phyloP scores from a whole-genome alignment of 2,113 vertebrate species.

The Seriola quinqueradiata region DNA sequence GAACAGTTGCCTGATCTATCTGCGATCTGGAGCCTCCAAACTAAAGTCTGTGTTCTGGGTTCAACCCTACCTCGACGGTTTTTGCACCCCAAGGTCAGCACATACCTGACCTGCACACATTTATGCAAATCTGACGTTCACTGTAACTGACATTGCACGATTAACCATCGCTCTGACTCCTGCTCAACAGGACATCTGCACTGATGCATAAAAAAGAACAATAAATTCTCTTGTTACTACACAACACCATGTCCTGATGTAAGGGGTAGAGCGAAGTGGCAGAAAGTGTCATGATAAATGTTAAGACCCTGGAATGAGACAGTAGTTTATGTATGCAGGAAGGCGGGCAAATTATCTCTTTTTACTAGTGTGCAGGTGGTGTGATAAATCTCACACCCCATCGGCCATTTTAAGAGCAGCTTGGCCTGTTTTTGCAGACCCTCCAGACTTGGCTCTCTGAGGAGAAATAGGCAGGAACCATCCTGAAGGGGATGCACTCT shows the following conservation, averaged over 20 bases:
- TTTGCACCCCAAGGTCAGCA: slow-evolving; percentile 1
- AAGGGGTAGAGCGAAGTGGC: slow-evolving; percentile 21
- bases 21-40: slow-evolving; percentile 11
- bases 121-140: slow-evolving; percentile 39
- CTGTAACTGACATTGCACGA: slow-evolving; percentile 27
- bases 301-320: slow-evolving; percentile 55
- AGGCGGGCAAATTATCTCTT: slow-evolving; percentile 71
- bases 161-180: slow-evolving; percentile 31
- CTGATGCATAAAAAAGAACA: slow-evolving; percentile 42
- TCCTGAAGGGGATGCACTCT: neutral
- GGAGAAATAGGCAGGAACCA: slow-evolving; percentile 30
- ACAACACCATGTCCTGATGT: slow-evolving; percentile 20
- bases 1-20: slow-evolving; percentile 1
- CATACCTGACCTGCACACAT: slow-evolving; percentile 12
- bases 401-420: slow-evolving; percentile 78
- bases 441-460: slow-evolving; percentile 44
- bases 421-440: slow-evolving; percentile 75
- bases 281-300: slow-evolving; percentile 63
- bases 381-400: slow-evolving; percentile 73
- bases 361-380: slow-evolving; percentile 78
- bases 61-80: neutral
- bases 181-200: slow-evolving; percentile 51
- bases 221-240: slow-evolving; percentile 32
- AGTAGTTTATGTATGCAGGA: slow-evolving; percentile 70
- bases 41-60: neutral